Conservation (phyloP, 2,797 vertebrate genomes). For the Erethizon dorsatum region DNA sequence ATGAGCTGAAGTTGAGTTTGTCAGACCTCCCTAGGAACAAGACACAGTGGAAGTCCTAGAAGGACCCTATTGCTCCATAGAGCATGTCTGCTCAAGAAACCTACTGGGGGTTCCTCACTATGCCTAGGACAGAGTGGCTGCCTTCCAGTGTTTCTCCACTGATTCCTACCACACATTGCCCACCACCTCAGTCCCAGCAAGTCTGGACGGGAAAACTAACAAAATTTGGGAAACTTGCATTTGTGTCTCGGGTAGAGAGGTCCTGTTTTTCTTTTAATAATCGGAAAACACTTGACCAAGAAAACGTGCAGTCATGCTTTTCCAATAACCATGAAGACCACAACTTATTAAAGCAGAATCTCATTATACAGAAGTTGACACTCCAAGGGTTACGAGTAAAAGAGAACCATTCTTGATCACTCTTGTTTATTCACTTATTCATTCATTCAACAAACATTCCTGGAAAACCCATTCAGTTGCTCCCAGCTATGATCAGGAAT, state of each 20-base stretch:
- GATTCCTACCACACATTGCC: fast-evolving
- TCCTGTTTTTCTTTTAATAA: background rate
- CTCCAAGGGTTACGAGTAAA: fast-evolving
- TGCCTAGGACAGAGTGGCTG: fast-evolving
- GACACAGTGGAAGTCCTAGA: background rate
- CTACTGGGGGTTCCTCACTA: fast-evolving
- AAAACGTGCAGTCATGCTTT: background rate
- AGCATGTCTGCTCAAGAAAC: fast-evolving
- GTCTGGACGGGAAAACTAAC: background rate
- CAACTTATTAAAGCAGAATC: background rate
- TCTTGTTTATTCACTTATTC: background rate
- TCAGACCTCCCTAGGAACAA: background rate
- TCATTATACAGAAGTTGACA: background rate
- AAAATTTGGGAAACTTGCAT: background rate
- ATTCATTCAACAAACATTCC: background rate
- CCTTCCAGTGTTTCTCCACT: too few relatives aligned
- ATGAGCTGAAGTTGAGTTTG: background rate
- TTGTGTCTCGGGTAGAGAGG: background rate
- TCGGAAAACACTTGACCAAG: background rate
- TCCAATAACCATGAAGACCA: background rate
- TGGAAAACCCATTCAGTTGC: background rate
- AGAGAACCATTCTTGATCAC: background rate
- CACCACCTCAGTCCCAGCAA: fast-evolving
- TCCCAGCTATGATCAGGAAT: background rate
- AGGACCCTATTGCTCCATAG: background rate